Percentiles rank a stretch among this genome's conserved stretches.
Conservation (phyloP, 2,888 invertebrate species). For the Yponomeuta malinellus region DNA sequence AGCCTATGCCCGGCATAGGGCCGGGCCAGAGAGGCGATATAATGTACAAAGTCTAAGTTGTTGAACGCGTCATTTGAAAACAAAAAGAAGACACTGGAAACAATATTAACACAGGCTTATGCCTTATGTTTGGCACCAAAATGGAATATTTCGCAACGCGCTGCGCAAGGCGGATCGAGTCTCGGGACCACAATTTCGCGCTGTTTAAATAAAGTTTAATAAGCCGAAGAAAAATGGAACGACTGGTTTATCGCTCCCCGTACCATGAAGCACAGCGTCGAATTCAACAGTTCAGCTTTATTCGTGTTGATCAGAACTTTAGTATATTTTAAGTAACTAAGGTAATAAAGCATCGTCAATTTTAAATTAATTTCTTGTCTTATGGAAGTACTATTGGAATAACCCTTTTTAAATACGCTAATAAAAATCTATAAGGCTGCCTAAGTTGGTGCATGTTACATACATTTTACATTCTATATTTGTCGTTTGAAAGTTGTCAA, state of each 20-base stretch:
- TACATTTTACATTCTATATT: too few species aligned
- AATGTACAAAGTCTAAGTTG: not conserved
- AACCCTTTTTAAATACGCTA: too few species aligned
- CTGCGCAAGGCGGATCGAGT: not conserved
- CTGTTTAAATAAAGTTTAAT: slow-evolving; percentile 6
- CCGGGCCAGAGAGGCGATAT: too few species aligned
- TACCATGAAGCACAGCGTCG: not conserved
- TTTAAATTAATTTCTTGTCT: too few species aligned
- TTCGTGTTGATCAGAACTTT: not conserved
- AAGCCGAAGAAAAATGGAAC: slow-evolving; percentile 2
- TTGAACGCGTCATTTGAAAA: not conserved
- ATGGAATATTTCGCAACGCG: not conserved
- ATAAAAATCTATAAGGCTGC: too few species aligned
- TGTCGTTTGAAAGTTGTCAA: too few species aligned
- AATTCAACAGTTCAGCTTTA: not conserved
- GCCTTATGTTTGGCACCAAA: not conserved
- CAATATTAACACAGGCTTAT: too few species aligned
- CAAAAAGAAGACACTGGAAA: not conserved
- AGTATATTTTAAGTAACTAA: too few species aligned
- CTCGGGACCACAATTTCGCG: not conserved
- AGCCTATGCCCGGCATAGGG: too few species aligned
- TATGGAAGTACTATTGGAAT: too few species aligned
- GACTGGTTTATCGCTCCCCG: slow-evolving; percentile 4
- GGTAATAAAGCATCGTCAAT: too few species aligned
- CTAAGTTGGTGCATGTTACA: too few species aligned